phyloP scores from a whole-genome alignment of 2,888 invertebrate genomes.

The Nesidiocoris tenuis region DNA sequence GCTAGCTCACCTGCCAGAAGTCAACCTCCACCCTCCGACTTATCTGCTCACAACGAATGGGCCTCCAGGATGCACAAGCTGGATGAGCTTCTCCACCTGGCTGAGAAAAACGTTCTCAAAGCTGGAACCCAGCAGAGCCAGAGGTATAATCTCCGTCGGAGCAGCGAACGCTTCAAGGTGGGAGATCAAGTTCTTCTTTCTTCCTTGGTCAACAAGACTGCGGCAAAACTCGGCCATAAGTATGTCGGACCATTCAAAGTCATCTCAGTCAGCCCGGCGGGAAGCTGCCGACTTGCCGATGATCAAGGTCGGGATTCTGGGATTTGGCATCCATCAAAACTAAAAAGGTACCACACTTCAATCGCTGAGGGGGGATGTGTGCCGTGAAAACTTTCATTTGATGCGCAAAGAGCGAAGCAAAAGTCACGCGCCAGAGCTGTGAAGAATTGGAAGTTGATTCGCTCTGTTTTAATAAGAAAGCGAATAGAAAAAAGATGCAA shows the following conservation, averaged over 20 bases:
- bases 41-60: too few relatives aligned
- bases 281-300: slow-evolving; percentile 25
- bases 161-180: background rate
- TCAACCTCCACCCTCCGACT: too few relatives aligned
- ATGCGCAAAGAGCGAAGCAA: too few relatives aligned
- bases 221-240: slow-evolving; percentile 28
- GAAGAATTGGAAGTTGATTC: slow-evolving; percentile 87
- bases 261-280: slow-evolving; percentile 9
- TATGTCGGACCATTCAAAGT: slow-evolving; percentile 15
- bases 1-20: too few relatives aligned
- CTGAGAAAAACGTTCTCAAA: slow-evolving; percentile 4
- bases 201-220: slow-evolving; percentile 4
- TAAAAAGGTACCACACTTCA: slow-evolving; percentile 15
- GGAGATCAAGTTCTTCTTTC: slow-evolving; percentile 22
- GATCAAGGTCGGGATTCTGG: slow-evolving; percentile 19
- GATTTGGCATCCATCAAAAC: slow-evolving; percentile 32
- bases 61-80: slow-evolving; percentile 12
- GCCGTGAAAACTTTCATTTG: too few relatives aligned
- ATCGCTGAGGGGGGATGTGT: slow-evolving; percentile 20
- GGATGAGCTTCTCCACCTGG: slow-evolving; percentile 12
- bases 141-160: slow-evolving; percentile 19
- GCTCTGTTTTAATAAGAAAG: slow-evolving; percentile 75
- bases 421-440: slow-evolving; percentile 67
- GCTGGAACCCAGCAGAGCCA: slow-evolving; percentile 12
- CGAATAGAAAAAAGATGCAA: slow-evolving; percentile 73